Base-by-base conservation (phyloP, 2,797 vertebrate species). In the Chelidonichthys spinosus region DNA sequence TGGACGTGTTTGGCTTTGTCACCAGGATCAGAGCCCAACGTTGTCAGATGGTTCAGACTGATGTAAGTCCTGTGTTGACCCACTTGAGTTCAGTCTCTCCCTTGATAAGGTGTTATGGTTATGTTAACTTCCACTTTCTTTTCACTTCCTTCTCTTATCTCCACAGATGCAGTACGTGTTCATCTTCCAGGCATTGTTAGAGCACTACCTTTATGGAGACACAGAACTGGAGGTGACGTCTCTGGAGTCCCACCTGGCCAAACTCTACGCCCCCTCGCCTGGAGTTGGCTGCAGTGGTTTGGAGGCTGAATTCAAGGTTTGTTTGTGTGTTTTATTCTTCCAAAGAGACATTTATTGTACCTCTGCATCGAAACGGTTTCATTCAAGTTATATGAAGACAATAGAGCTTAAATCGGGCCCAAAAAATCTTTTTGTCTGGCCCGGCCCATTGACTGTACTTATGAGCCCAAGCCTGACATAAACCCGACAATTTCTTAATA, bases 41-140 rank as follows among this genome's bases (percentile, higher is more conserved):
- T 87, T 98, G 98, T 92, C 98, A 99, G 95, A 99, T 99, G 98
- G 98, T 99, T 79, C 98, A 99, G 87, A 99, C 98, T 0, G 98
- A 99, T 46, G 97, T 98, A 83, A 95, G 97, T 85, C 37, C n/a
- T 0, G 2, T 9, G 59, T 6, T 35, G n/a, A 60, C 35, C 11
- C 15, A 0, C 15, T 36, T 47, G n/a, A 7, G 3, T 32, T 11
- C 17, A 11, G 3, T 46, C 36, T 44, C 63, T 14, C 7, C 14
- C 6, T n/a, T 43, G 17, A 73, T 58, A 35, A 25, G 4, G 11
- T 39, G 4, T 32, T n/a, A 6, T 39, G 0, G 3, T 11, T 9
- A 44, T n/a, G 7, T 2, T 46, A 13, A 7, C n/a, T 13, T 60
- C n/a, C n/a, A 5, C 40, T 49, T 36, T 4, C 35, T 39, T 7